Base-by-base conservation (phyloP, 2,113 vertebrate genomes). In the Sorex araneus region DNA sequence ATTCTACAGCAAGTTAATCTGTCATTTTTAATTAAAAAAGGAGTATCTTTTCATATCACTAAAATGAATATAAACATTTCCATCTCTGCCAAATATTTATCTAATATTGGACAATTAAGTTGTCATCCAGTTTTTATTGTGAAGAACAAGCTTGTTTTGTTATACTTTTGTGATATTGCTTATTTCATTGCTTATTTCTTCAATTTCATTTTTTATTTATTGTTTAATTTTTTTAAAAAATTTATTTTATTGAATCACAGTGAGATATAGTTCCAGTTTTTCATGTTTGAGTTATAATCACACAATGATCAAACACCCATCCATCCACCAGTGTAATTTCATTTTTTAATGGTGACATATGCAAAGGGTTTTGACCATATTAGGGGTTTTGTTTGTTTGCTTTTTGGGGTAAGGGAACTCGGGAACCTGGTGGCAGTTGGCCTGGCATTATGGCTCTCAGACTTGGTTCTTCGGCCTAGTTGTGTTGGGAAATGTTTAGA, bases 41-140 rank as follows among this genome's bases (percentile, higher is more conserved):
- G 10, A 67, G 19, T 78, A 45, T 69, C 40, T 93, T 60, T 70
- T 2, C 19, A 82, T 69, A 5, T 45, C 16, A 82, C 71, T 82
- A 93, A 75, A 89, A 28, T 30, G 66, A 63, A 43, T 23, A n/a
- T 84, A 21, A 92, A 91, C 83, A 87, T 93, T 87, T 92, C 84
- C n/a, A 76, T 92, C 34, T 6, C 8, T 89, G 21, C 18, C 84
- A 80, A 91, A 73, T 89, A 77, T 67, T 92, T 45, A 74, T 10
- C 25, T 66, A 36, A 60, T 70, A 21, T 25, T 79, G 27, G 45
- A 32, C 40, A 13, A 74, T 94, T 88, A 86, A 11, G 8, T 89
- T 75, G n/a, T 45, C 34, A 21, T 95, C 28, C 73, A 36, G 12
- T 54, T 89, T 81, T 92, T 83, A 54, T 71, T 78, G 4, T 70